Conservation (phyloP, 1,140 invertebrate species). For the Dendroctonus ponderosae region DNA sequence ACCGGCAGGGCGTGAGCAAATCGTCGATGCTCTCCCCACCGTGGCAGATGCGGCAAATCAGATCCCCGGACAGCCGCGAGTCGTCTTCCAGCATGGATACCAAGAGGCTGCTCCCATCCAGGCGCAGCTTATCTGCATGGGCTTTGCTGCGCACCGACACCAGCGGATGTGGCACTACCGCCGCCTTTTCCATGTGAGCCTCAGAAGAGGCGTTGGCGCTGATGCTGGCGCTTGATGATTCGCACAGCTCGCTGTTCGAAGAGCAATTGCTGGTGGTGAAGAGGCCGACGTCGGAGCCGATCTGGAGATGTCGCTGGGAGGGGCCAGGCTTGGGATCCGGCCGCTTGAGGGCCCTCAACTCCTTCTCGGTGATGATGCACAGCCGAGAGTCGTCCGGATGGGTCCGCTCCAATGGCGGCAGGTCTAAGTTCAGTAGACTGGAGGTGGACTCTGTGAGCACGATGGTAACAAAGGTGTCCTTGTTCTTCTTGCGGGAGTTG, state of each 20-base stretch:
- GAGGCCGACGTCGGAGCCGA: constrained; percentile 30
- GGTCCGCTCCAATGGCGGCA: constrained; percentile 42
- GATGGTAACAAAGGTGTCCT: constrained; percentile 42
- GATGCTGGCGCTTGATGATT: neutral
- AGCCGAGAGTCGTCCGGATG: constrained; percentile 33
- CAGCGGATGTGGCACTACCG: constrained; percentile 34
- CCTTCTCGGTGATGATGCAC: constrained; percentile 34
- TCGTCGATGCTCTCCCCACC: constrained; percentile 47
- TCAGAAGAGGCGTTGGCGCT: neutral
- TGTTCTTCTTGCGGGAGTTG: constrained; percentile 45
- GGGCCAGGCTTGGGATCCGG: constrained; percentile 6
- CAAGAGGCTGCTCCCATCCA: constrained; percentile 40
- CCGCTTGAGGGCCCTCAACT: constrained; percentile 1
- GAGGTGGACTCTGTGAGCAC: constrained; percentile 45
- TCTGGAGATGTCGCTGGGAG: constrained; percentile 8
- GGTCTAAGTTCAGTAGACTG: constrained; percentile 40
- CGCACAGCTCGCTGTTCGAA: constrained; percentile 31
- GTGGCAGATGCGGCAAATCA: constrained; percentile 49
- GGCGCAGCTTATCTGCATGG: constrained; percentile 39
- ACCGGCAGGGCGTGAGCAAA: constrained; percentile 47
- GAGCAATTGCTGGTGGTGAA: constrained; percentile 37
- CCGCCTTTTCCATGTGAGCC: constrained; percentile 13
- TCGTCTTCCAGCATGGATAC: constrained; percentile 39
- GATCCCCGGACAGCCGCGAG: constrained; percentile 24
- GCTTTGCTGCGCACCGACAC: constrained; percentile 41